A percentile compares a stretch with the other conserved stretches of the same genome.
Conservation (phyloP, 2,113 vertebrate species). For the Acrocephalus kingi region DNA sequence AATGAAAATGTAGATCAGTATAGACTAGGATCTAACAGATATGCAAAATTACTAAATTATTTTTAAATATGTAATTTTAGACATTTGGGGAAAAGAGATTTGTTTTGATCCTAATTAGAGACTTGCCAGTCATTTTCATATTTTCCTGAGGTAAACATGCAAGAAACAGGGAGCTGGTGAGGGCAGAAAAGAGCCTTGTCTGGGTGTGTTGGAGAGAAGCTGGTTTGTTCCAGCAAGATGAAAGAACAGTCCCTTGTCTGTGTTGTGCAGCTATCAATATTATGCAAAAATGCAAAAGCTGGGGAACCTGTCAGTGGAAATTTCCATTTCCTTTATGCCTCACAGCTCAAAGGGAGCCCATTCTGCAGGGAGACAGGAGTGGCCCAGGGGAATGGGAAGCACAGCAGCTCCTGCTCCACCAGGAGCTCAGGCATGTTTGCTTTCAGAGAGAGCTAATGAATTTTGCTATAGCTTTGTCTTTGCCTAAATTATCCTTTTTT, state of each 20-base stretch:
- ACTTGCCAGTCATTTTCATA: neutral
- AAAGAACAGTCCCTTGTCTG: neutral
- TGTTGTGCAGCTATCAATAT: neutral
- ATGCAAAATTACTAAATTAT: neutral
- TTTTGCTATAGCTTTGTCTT: neutral
- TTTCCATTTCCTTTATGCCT: conserved; percentile 27
- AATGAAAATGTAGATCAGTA: neutral
- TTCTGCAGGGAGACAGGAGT: neutral
- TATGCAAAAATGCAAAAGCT: conserved; percentile 14
- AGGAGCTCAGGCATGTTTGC: neutral
- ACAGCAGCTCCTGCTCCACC: neutral
- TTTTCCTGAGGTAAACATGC: neutral
- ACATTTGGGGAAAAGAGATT: neutral
- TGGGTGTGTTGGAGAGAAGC: neutral
- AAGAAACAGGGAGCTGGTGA: neutral
- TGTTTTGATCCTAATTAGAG: neutral
- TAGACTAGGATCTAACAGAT: neutral
- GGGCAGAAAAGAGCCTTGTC: neutral
- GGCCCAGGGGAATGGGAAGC: neutral
- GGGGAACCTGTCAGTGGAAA: conserved; percentile 31
- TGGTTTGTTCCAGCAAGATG: neutral
- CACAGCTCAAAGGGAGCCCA: neutral
- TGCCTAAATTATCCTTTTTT: neutral
- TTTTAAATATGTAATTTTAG: neutral
- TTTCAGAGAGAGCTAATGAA: neutral